Conservation (phyloP, 2,797 vertebrate species). For the Takifugu rubripes region DNA sequence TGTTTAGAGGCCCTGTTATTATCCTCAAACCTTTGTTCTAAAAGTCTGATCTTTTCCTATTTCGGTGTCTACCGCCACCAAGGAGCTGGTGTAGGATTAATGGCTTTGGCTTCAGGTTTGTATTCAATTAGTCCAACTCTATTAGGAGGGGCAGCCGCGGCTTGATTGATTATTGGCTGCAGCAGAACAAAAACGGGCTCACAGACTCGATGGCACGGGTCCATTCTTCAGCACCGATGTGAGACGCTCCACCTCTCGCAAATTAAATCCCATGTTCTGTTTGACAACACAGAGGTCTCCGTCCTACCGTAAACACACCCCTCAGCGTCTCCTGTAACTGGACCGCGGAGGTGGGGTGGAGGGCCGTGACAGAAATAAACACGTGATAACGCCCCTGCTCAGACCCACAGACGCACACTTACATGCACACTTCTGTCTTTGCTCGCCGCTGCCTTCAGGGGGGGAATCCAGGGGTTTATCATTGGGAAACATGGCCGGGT, state of each 20-base stretch:
- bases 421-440: conserved; percentile 7
- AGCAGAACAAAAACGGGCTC: conserved; percentile 27
- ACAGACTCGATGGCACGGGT: conserved; percentile 7
- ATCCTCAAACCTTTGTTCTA: background rate
- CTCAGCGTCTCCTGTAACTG: conserved; percentile 65
- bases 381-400: conserved; percentile 62
- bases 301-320: conserved; percentile 14
- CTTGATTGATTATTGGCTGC: conserved; percentile 46
- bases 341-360: conserved; percentile 63
- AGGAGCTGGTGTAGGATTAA: conserved; percentile 20
- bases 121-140: conserved; percentile 58
- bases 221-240: conserved; percentile 1
- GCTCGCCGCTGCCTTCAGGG: conserved; percentile 9
- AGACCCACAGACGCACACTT: conserved; percentile 19
- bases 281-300: conserved; percentile 2
- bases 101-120: conserved; percentile 21
- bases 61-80: background rate
- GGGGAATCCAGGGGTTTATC: conserved; percentile 16
- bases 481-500: conserved; percentile 77
- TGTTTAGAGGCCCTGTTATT: background rate
- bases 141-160: conserved; percentile 39
- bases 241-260: conserved; percentile 23
- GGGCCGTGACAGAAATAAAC: conserved; percentile 80
- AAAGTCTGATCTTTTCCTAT: background rate
- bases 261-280: conserved; percentile 5